These are phyloP conservation scores for Gavia stellata DNA, from an alignment of 2,113 vertebrate genomes.

Conservation along the genomic window DNA sequence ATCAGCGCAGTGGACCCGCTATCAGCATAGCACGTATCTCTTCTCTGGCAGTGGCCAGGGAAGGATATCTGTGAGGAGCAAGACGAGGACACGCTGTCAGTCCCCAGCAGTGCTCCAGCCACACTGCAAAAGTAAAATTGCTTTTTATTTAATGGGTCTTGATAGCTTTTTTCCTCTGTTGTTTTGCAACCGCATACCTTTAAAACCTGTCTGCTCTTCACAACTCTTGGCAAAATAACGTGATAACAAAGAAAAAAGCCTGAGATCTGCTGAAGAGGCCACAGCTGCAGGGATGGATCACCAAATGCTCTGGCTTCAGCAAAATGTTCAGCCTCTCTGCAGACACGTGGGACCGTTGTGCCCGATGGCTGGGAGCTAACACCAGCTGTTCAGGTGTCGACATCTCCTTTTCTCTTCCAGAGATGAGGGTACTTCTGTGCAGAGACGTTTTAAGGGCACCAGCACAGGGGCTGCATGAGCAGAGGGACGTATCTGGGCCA, in stretches of 20 bases:
- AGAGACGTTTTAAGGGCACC: neutral
- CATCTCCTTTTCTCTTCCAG: neutral
- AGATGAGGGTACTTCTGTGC: neutral
- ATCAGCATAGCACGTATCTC: neutral
- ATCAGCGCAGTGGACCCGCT: neutral
- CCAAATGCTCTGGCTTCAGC: neutral
- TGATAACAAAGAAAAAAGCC: neutral
- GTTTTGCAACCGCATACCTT: neutral
- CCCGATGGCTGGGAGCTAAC: rapidly evolving
- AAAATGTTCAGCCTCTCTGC: neutral
- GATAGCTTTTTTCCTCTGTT: neutral
- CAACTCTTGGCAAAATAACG: neutral
- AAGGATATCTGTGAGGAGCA: neutral
- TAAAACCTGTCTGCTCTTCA: neutral
- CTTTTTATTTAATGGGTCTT: neutral
- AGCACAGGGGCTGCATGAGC: neutral
- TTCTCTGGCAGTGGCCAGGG: neutral
- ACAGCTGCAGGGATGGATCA: neutral
- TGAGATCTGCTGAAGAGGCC: neutral
- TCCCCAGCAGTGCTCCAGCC: neutral
- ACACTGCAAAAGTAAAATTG: neutral
- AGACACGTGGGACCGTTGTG: rapidly evolving
- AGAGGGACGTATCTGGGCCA: neutral
- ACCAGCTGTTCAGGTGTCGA: neutral
- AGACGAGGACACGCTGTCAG: neutral